Conservation (phyloP, 2,888 invertebrate species). For the Athrips mouffetella region DNA sequence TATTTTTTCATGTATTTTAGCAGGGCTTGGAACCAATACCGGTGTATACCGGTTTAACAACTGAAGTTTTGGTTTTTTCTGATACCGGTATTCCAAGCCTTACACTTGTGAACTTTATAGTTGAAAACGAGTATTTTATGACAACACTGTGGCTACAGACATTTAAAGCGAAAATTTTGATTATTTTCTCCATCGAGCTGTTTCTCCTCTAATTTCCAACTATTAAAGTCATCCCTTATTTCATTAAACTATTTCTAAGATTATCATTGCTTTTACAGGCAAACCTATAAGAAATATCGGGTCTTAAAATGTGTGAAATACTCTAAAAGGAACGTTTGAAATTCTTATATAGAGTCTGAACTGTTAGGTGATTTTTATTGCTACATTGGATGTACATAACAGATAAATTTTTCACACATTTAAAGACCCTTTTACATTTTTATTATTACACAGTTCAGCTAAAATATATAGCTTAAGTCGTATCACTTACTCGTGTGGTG, state of each 20-base stretch:
- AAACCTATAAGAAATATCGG: conserved; percentile 63
- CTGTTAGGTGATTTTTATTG: neutral
- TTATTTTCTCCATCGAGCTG: neutral
- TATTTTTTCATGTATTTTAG: too few relatives aligned
- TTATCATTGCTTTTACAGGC: conserved; percentile 60
- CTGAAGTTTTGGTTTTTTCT: too few relatives aligned
- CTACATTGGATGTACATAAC: neutral
- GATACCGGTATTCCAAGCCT: too few relatives aligned
- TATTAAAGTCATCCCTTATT: conserved; percentile 10
- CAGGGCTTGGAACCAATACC: too few relatives aligned
- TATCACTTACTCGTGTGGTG: conserved; percentile 75
- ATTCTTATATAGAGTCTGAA: neutral
- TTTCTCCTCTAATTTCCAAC: neutral
- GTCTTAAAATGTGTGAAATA: neutral
- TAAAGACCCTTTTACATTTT: neutral
- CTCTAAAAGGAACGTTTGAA: neutral
- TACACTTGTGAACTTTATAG: neutral
- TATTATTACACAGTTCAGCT: conserved; percentile 49
- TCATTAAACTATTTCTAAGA: conserved; percentile 51
- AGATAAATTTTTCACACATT: neutral
- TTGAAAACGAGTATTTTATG: neutral
- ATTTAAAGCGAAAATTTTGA: neutral
- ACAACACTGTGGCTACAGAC: neutral
- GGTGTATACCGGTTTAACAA: too few relatives aligned
- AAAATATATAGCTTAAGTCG: conserved; percentile 64